Evolutionary conservation across 2,113 vertebrate species (phyloP).

Genomic region (Anhinga rufa): DNA sequence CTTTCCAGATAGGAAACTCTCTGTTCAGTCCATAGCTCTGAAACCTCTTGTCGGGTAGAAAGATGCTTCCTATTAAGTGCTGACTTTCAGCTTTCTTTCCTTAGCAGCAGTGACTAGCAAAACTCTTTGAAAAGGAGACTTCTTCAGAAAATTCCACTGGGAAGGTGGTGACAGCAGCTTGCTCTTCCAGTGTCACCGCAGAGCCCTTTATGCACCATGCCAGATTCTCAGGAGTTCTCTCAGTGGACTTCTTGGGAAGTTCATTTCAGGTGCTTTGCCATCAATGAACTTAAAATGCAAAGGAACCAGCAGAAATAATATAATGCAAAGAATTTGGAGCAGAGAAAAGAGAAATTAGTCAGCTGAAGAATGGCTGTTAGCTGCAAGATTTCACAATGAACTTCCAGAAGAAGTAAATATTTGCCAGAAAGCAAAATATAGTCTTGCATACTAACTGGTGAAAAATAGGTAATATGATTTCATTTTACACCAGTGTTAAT

Average conservation of each 20-base stretch:
- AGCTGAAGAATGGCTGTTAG: background rate
- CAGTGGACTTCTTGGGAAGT: background rate
- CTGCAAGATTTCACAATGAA: background rate
- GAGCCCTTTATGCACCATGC: background rate
- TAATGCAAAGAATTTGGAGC: background rate
- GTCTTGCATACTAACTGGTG: background rate
- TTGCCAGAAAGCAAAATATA: background rate
- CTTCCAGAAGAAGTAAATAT: background rate
- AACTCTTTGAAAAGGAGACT: background rate
- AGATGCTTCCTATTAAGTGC: background rate
- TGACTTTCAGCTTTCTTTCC: background rate
- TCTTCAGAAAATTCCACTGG: background rate
- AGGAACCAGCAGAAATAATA: background rate
- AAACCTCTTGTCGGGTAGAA: background rate
- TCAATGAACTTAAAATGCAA: background rate
- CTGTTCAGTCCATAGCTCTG: background rate
- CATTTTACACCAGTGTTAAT: background rate
- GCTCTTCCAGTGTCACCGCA: background rate
- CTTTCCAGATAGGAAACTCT: background rate
- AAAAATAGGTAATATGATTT: background rate
- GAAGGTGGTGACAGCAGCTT: background rate
- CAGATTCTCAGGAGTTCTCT: background rate
- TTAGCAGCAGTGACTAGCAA: background rate
- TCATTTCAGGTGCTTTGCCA: background rate
- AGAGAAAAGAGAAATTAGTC: background rate